A percentile compares a stretch with the other conserved stretches of the same genome.
Conservation (phyloP, 2,888 invertebrate genomes). For the Stenotaenia linearis region DNA sequence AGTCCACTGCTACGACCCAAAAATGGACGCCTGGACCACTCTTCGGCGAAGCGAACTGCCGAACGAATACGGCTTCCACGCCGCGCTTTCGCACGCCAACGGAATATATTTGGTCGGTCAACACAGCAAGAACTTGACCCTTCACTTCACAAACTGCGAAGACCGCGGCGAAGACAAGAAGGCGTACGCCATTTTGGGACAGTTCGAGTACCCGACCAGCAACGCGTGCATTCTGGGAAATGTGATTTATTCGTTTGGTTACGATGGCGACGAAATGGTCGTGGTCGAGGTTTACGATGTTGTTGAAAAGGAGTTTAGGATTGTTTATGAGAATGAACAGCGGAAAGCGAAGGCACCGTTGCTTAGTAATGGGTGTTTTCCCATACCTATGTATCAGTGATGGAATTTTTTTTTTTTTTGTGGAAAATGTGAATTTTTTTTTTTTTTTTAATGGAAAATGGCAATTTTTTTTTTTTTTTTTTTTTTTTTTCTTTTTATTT, state of each 20-base stretch:
- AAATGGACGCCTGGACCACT: slow-evolving; percentile 38
- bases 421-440: too few relatives aligned
- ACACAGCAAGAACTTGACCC: slow-evolving; percentile 21
- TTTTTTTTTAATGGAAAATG: not conserved
- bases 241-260: slow-evolving; percentile 36
- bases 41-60: slow-evolving; percentile 37
- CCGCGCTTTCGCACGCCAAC: slow-evolving; percentile 40
- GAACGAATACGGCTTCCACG: slow-evolving; percentile 37
- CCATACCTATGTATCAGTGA: slow-evolving; percentile 20
- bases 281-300: slow-evolving; percentile 36
- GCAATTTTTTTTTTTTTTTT: not conserved
- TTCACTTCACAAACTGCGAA: slow-evolving; percentile 7
- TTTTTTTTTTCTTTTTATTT: not conserved
- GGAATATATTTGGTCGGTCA: slow-evolving; percentile 41
- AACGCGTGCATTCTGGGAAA: slow-evolving; percentile 37
- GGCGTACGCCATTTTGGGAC: slow-evolving; percentile 30
- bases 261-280: not conserved
- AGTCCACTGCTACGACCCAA: slow-evolving; percentile 39
- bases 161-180: not conserved
- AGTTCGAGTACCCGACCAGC: slow-evolving; percentile 31
- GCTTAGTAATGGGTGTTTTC: slow-evolving; percentile 29
- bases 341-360: not conserved
- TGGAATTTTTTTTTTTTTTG: not conserved
- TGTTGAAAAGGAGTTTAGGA: slow-evolving; percentile 21
- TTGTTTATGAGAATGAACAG: slow-evolving; percentile 4